These are phyloP conservation scores for Girardinichthys multiradiatus DNA, from an alignment of 2,113 vertebrate genomes.

Conservation along the genomic window DNA sequence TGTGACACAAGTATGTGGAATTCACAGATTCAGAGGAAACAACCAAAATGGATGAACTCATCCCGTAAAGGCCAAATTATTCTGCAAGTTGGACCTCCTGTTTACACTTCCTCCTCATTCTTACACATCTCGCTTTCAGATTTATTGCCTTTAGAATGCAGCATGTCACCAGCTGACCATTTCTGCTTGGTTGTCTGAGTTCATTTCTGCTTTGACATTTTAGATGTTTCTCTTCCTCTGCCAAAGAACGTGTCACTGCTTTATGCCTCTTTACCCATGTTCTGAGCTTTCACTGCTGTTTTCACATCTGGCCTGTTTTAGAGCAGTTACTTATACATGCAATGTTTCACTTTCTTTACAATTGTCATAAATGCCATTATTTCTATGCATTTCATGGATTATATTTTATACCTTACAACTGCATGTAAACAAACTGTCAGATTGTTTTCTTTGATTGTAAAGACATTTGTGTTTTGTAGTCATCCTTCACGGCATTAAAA, in stretches of 20 bases:
- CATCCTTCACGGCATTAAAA: slow-evolving; percentile 8
- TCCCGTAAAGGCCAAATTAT: slow-evolving; percentile 29
- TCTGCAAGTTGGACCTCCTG: slow-evolving; percentile 32
- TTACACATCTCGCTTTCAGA: slow-evolving; percentile 46
- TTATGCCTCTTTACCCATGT: slow-evolving; percentile 13
- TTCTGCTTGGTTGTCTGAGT: slow-evolving; percentile 48
- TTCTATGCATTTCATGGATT: slow-evolving; percentile 2
- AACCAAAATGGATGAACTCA: slow-evolving; percentile 12
- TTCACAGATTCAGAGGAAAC: slow-evolving; percentile 27
- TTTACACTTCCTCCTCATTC: slow-evolving; percentile 37
- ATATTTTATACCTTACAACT: background rate
- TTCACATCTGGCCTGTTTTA: slow-evolving; percentile 36
- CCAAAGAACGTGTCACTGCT: slow-evolving; percentile 20
- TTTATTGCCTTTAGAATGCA: slow-evolving; percentile 70
- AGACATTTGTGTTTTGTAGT: slow-evolving; percentile 26
- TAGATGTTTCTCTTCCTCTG: slow-evolving; percentile 22
- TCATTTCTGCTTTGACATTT: slow-evolving; percentile 51
- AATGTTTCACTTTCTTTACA: slow-evolving; percentile 4
- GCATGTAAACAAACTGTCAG: slow-evolving; percentile 11
- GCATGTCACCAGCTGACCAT: slow-evolving; percentile 62
- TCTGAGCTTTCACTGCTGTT: slow-evolving; percentile 17
- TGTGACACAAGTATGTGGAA: slow-evolving; percentile 8
- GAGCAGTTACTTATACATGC: slow-evolving; percentile 16
- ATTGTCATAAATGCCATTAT: slow-evolving; percentile 5
- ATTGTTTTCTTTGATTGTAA: slow-evolving; percentile 25